Percentiles rank a stretch among this genome's conserved stretches.
Evolutionary conservation across 2,113 vertebrate species (phyloP).

Genomic region (Phoenicopterus ruber): DNA sequence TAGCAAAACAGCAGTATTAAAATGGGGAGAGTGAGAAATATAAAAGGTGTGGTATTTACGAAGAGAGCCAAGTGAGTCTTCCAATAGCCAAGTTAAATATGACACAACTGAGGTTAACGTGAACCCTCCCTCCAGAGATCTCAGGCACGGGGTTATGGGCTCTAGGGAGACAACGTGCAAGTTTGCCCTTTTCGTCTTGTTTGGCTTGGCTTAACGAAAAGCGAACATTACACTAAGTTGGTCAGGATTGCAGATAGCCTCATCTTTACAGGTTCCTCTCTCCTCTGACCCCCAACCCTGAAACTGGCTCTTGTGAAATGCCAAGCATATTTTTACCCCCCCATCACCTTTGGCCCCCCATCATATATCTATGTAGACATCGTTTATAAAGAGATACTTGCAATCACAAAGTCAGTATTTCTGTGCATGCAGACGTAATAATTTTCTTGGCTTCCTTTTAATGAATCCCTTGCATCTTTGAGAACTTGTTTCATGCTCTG

Average conservation of each 20-base stretch:
- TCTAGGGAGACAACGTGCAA: background rate
- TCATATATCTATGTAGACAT: background rate
- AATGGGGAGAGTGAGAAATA: background rate
- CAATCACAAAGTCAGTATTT: background rate
- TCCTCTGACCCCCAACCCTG: background rate
- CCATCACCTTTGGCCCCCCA: background rate
- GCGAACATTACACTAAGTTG: background rate
- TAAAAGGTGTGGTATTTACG: constrained; percentile 43
- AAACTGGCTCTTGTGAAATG: background rate
- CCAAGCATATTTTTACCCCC: background rate
- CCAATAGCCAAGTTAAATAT: constrained; percentile 55
- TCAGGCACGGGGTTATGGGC: background rate
- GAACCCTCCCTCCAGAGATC: background rate
- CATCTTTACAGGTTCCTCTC: background rate
- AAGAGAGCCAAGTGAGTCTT: constrained; percentile 2
- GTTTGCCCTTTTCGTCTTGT: background rate
- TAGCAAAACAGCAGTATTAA: constrained; percentile 10
- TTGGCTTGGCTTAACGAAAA: background rate
- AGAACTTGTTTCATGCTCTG: background rate
- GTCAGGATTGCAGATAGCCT: background rate
- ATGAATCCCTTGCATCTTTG: background rate
- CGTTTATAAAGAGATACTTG: background rate
- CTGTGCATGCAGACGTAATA: background rate
- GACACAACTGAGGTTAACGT: background rate
- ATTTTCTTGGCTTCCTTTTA: background rate